These are phyloP conservation scores for Agapetus fuscipes DNA, from an alignment of 2,888 invertebrate genomes.

Conservation along the genomic window DNA sequence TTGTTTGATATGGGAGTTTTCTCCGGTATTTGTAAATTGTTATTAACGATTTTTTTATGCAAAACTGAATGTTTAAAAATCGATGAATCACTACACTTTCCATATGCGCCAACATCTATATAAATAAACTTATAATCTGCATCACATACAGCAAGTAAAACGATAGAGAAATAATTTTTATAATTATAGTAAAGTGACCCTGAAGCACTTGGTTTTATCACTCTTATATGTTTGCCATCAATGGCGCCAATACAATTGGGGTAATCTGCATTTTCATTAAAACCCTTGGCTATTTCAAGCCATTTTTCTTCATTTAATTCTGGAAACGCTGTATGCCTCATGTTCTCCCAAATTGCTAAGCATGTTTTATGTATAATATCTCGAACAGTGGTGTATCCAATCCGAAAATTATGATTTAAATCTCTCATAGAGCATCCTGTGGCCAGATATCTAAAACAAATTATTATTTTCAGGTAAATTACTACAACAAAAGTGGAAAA, in stretches of 20 bases:
- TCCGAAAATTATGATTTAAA: too few species aligned
- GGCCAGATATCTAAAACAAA: too few species aligned
- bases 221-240: slow-evolving; percentile 18
- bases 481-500: slow-evolving; percentile 25
- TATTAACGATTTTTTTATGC: slow-evolving; percentile 8
- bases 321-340: too few species aligned
- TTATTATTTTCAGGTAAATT: slow-evolving; percentile 25
- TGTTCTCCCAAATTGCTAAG: too few species aligned
- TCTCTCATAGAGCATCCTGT: too few species aligned
- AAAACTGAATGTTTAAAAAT: slow-evolving; percentile 19
- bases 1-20: slow-evolving; percentile 14
- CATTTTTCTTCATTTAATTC: too few species aligned
- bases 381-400: too few species aligned
- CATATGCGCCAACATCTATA: slow-evolving; percentile 23
- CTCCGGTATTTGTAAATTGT: slow-evolving; percentile 17
- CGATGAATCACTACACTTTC: slow-evolving; percentile 21
- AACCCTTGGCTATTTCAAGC: slow-evolving; percentile 3
- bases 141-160: slow-evolving; percentile 20
- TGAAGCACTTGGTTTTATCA: slow-evolving; percentile 20
- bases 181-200: slow-evolving; percentile 24
- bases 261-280: slow-evolving; percentile 17
- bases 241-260: slow-evolving; percentile 19
- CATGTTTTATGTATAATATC: too few species aligned
- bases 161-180: slow-evolving; percentile 23
- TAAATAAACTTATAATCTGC: slow-evolving; percentile 23